Evolutionary conservation across 2,797 vertebrate genomes (phyloP), one percentile per base, ranked within the genome.

Genomic region (Halcyon badia): DNA sequence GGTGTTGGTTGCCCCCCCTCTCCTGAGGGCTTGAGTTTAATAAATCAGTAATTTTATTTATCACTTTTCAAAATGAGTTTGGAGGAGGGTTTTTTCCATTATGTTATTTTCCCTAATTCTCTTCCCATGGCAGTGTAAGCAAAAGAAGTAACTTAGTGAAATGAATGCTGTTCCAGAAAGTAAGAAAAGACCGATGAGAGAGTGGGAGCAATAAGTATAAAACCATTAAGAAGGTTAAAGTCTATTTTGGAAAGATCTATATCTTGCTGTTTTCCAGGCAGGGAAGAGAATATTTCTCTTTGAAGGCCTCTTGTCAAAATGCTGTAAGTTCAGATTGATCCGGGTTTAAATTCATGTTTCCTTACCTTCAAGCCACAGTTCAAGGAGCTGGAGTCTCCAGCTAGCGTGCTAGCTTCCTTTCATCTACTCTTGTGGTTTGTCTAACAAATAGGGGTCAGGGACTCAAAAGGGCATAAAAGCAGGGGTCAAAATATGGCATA

Each of bases 241-340:
- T 39, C 48, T 28, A 3, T 79, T 93, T 94, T 76, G 64, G 51
- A 76, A 56, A 69, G 83, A 79, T 83, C 76, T 83, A 0, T 95
- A 60, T 60, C 68, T 83, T 0, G 1, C 83, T 76, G 0, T 84
- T 93, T 93, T 61, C 54, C 48, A 85, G 66, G 26, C 60, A 70
- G 70, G 87, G 69, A 84, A 90, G 51, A 78, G 86, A 64, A 73
- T 65, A 58, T 72, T 87, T 85, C 68, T 93, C 68, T 96, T 92
- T 92, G 81, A 96, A 96, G 61, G 76, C 78, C 49, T 92, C 72
- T 78, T 93, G 92, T 89, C 78, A 93, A 80, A 89, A 87, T 56
- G 37, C 66, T 87, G 10, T 42, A 83, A 25, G 56, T 71, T 77
- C 84, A 91, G 42, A 26, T 41, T 57, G 92, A 75, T 84, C 77